A percentile compares a stretch with the other conserved stretches of the same genome.
phyloP scores from a whole-genome alignment of 2,888 invertebrate genomes.

The Trilocha varians region DNA sequence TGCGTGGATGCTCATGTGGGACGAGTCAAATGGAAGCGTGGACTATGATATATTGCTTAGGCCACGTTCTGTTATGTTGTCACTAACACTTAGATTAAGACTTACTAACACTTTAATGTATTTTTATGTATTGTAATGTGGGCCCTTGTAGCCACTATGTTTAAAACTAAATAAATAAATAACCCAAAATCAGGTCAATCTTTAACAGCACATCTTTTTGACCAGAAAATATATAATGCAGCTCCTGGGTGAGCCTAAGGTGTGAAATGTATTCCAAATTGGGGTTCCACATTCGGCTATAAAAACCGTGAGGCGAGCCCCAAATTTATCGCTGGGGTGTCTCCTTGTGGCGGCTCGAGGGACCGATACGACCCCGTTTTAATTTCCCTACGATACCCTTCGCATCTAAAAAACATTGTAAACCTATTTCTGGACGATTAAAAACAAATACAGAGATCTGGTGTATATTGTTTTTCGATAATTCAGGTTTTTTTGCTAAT shows the following conservation, averaged over 20 bases:
- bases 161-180: too few relatives aligned
- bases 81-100: too few relatives aligned
- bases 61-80: too few relatives aligned
- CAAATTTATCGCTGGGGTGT: constrained; percentile 33
- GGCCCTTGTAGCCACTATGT: too few relatives aligned
- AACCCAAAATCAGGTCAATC: too few relatives aligned
- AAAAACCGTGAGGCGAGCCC: constrained; percentile 7
- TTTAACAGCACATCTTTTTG: not conserved
- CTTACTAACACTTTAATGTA: too few relatives aligned
- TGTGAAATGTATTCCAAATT: constrained; percentile 3
- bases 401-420: constrained; percentile 5
- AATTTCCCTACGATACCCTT: constrained; percentile 19
- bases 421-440: constrained; percentile 5
- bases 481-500: not conserved
- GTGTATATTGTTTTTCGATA: not conserved
- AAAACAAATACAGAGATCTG: constrained; percentile 1
- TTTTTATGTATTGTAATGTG: too few relatives aligned
- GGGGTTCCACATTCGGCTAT: not conserved
- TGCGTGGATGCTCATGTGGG: too few relatives aligned
- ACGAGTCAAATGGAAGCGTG: too few relatives aligned
- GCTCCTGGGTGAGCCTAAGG: not conserved
- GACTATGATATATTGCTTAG: too few relatives aligned
- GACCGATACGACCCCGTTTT: constrained; percentile 27
- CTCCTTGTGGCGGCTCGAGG: constrained; percentile 20
- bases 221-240: not conserved